Percentiles rank a stretch among this genome's conserved stretches.
Evolutionary conservation across 2,797 vertebrate genomes (phyloP).

Genomic region (Cetoscarus ocellatus): DNA sequence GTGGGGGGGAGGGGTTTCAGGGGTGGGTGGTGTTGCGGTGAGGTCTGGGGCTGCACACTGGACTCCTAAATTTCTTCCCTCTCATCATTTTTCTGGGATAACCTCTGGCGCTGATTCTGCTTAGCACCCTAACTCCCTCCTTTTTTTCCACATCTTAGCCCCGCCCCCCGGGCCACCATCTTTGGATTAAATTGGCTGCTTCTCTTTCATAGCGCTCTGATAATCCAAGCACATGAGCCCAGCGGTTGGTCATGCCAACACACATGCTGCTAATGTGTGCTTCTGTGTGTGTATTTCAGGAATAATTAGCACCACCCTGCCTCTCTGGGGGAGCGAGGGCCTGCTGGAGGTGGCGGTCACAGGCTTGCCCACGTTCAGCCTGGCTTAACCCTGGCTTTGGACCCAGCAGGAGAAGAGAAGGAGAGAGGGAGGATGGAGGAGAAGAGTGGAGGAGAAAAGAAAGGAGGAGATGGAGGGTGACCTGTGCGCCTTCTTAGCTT

Average conservation of each 20-base stretch:
- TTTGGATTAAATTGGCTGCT: constrained; percentile 77
- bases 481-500: constrained; percentile 63
- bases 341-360: constrained; percentile 52
- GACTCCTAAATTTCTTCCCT: constrained; percentile 61
- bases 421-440: constrained; percentile 5
- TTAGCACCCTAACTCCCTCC: constrained; percentile 25
- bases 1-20: constrained; percentile 27
- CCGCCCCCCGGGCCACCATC: constrained; percentile 47
- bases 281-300: constrained; percentile 25
- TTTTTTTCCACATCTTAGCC: constrained; percentile 38
- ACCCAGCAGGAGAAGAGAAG: constrained; percentile 46
- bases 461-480: constrained; percentile 66
- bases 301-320: constrained; percentile 74
- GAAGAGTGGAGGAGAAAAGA: constrained; percentile 21
- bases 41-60: constrained; percentile 56
- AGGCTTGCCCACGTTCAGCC: constrained; percentile 55
- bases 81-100: constrained; percentile 75
- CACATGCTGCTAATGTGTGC: constrained; percentile 47
- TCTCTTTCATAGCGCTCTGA: constrained; percentile 73
- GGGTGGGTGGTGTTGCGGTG: constrained; percentile 41
- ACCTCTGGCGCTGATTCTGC: constrained; percentile 60
- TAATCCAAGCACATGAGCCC: constrained; percentile 79
- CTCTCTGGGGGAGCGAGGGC: constrained; percentile 58
- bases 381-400: constrained; percentile 60
- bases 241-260: constrained; percentile 70